Base-by-base conservation (phyloP, 2,888 invertebrate genomes). In the Tuberolachnus salignus region DNA sequence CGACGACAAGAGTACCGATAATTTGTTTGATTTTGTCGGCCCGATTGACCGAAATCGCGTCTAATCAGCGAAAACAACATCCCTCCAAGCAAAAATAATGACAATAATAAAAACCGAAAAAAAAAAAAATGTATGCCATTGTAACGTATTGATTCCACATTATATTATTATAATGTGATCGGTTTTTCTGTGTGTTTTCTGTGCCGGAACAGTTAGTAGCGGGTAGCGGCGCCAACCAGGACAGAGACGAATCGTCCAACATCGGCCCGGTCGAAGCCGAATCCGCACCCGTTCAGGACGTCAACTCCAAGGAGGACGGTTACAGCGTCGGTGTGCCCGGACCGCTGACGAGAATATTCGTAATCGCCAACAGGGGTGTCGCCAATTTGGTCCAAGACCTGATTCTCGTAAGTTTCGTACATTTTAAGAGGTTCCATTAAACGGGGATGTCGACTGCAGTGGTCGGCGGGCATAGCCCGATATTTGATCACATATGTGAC, bases 331-430 rank as follows among this genome's bases (percentile, higher is more conserved):
- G 93, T 80, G 92, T 94, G 84, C 94, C 94, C 86, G 94, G 94
- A 83, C 94, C 94, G 80, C 91, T 94, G 84, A 94, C 94, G 81
- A 89, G 94, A 85, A 89, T 94, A 80, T 93, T 94, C 86, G 93
- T 94, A 84, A 91, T 94, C 84, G 94, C 93, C 84, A 94, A 94
- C 87, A 89, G 94, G 83, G 94, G 94, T 83, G 89, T 94, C 84
- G 92, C 94, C 84, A 94, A 94, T 86, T 90, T 94, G 84, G 90
- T 94, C 83, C 94, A 94, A 87, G 94, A 94, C 87, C 89, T 94
- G 84, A 94, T 94, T 87, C 89, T 94, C 86, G 94, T 94, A 86
- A 89, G 88, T 86, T 81, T 11, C n/a, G 0, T 4, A 44, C n/a
- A n/a, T 6, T 61, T n/a, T 26, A 1, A 34, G n/a, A 61, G 16